A percentile compares a stretch with the other conserved stretches of the same genome.
Evolutionary conservation across 2,888 invertebrate genomes (phyloP).

Genomic region (Itoplectis maculator): DNA sequence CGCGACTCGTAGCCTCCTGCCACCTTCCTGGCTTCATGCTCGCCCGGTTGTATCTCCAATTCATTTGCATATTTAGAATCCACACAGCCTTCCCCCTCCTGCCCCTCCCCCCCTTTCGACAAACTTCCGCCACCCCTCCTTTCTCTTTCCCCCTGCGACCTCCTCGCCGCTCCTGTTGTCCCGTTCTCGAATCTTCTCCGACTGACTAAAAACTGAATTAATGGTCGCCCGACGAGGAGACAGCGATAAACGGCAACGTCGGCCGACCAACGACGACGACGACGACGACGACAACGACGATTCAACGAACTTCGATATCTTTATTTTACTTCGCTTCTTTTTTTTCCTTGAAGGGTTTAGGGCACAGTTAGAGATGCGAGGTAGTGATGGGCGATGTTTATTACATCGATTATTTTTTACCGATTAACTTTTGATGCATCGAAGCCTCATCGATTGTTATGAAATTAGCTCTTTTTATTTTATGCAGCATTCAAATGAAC

Average conservation of each 20-base stretch:
- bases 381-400: no score
- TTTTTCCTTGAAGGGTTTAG: no score
- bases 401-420: no score
- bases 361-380: no score
- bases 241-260: no score
- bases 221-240: slow-evolving; percentile 63
- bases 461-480: no score
- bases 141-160: slow-evolving; percentile 72
- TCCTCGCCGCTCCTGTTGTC: slow-evolving; percentile 72
- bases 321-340: not conserved
- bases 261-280: slow-evolving; percentile 22
- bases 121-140: slow-evolving; percentile 69
- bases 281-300: slow-evolving; percentile 20
- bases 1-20: no score
- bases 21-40: slow-evolving; percentile 79
- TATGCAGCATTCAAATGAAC: no score
- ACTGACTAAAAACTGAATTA: slow-evolving; percentile 81
- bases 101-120: slow-evolving; percentile 63
- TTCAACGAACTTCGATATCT: not conserved
- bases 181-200: slow-evolving; percentile 77
- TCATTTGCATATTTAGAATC: slow-evolving; percentile 83
- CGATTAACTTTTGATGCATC: no score
- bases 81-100: slow-evolving; percentile 62
- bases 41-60: slow-evolving; percentile 81
- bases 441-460: no score